Base-by-base conservation (phyloP, 2,797 vertebrate genomes). In the Danio kyathit region DNA sequence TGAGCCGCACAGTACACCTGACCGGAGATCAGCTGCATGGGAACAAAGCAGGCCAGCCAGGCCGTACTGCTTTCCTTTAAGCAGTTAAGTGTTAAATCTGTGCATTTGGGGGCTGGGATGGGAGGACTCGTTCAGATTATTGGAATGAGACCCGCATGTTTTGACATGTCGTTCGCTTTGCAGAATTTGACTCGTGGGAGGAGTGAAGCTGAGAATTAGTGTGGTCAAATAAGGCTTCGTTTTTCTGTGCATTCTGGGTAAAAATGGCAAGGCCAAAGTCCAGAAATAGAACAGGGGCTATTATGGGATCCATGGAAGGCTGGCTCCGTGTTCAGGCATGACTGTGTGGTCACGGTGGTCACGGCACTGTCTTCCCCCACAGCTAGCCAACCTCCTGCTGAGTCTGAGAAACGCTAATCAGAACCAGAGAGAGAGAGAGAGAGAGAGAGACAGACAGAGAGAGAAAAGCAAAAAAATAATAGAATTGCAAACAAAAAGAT, bases 371-470 rank as follows among this genome's bases (percentile, higher is more conserved):
- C 79, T 80, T 73, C 60, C 78, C 69, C 81, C 75, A 69, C 81
- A 78, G 81, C 67, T 43, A 66, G 69, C 75, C 70, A 79, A 79
- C 80, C 61, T 82, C 77, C 64, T 48, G 63, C 63, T n/a, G 51
- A 74, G 70, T 75, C 57, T 81, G 52, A 51, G 79, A 80, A 80
- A 80, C 61, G 52, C 61, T 80, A 80, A 80, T 80, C 79, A 80
- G 61, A 80, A 80, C 70, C 66, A 72, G 69, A 81, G 78, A 81
- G 78, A 74, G 46, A 40, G 65, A 75, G 41, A 79, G 43, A 79
- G 14, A 49, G 21, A 40, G 52, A 17, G 74, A 10, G 7, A 10
- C 65, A 64, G 49, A 41, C 41, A 5, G 64, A 48, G 64, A 44
- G 10, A 14, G 10, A 11, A 1, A 19, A 38, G 0, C 7, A 46